These are phyloP conservation scores for Danaus chrysippus DNA, from an alignment of 2,888 invertebrate genomes.

Conservation along the genomic window DNA sequence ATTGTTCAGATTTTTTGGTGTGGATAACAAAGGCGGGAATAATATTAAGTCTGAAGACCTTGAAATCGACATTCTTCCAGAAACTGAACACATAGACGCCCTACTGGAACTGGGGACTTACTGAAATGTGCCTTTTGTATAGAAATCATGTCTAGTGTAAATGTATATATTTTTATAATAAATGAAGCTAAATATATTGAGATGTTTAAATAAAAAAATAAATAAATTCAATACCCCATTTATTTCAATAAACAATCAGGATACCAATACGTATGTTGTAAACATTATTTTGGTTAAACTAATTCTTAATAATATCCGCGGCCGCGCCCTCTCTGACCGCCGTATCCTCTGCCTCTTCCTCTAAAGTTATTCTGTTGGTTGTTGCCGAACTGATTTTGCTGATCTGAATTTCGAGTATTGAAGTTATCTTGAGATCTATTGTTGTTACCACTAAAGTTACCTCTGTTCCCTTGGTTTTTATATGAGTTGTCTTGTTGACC, in stretches of 20 bases:
- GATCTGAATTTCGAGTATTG: slow-evolving; percentile 18
- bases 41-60: slow-evolving; percentile 54
- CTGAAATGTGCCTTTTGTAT: slow-evolving; percentile 34
- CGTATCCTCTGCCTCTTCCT: slow-evolving; percentile 30
- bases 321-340: slow-evolving; percentile 51
- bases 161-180: slow-evolving; percentile 9
- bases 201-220: not conserved
- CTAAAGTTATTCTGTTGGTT: slow-evolving; percentile 30
- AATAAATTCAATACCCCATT: not conserved
- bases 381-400: slow-evolving; percentile 37
- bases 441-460: slow-evolving; percentile 43
- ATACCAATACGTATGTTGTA: not conserved
- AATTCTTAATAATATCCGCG: slow-evolving; percentile 39
- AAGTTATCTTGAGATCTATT: slow-evolving; percentile 39
- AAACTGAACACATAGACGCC: slow-evolving; percentile 71
- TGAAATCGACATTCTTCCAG: slow-evolving; percentile 68
- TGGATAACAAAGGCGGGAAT: slow-evolving; percentile 52
- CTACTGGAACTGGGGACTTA: slow-evolving; percentile 66
- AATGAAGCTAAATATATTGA: not conserved
- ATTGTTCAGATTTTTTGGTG: slow-evolving; percentile 72
- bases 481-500: slow-evolving; percentile 26
- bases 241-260: slow-evolving; percentile 8
- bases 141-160: slow-evolving; percentile 24
- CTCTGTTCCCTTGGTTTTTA: slow-evolving; percentile 42
- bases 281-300: slow-evolving; percentile 16